These are phyloP conservation scores for Xiphophorus birchmanni DNA, from an alignment of 2,797 vertebrate genomes.

Conservation along the genomic window DNA sequence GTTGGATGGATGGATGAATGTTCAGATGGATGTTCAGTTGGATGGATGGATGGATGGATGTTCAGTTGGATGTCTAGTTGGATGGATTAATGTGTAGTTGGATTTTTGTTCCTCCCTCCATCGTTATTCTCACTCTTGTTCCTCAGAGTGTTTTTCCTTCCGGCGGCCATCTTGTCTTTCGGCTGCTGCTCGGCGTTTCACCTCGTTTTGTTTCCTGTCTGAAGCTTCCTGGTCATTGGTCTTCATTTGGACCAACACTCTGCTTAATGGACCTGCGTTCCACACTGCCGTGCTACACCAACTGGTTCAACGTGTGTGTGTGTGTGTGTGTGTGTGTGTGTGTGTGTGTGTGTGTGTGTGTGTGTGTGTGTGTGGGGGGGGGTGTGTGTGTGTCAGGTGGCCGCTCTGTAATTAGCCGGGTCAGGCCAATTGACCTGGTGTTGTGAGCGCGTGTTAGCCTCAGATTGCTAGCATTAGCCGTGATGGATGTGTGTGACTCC, in stretches of 20 bases:
- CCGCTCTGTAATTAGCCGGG: constrained; percentile 84
- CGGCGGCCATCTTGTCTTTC: no score
- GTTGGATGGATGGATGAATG: no score
- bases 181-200: constrained; percentile 26
- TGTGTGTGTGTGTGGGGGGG: constrained; percentile 31
- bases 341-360: constrained; percentile 28
- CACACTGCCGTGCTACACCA: constrained; percentile 8
- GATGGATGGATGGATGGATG: no score
- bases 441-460: constrained; percentile 44
- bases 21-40: no score
- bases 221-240: constrained; percentile 88
- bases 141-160: no score
- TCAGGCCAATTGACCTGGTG: constrained; percentile 90
- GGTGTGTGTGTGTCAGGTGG: constrained; percentile 41
- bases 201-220: constrained; percentile 86
- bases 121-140: no score
- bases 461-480: constrained; percentile 61
- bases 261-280: constrained; percentile 61
- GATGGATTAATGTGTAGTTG: no score
- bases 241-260: constrained; percentile 91
- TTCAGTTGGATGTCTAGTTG: no score
- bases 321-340: constrained; percentile 30
- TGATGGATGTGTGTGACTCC: constrained; percentile 59
- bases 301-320: constrained; percentile 11
- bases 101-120: no score